Evolutionary conservation across 2,888 invertebrate species (phyloP).

Genomic region (Odontomyia ornata): DNA sequence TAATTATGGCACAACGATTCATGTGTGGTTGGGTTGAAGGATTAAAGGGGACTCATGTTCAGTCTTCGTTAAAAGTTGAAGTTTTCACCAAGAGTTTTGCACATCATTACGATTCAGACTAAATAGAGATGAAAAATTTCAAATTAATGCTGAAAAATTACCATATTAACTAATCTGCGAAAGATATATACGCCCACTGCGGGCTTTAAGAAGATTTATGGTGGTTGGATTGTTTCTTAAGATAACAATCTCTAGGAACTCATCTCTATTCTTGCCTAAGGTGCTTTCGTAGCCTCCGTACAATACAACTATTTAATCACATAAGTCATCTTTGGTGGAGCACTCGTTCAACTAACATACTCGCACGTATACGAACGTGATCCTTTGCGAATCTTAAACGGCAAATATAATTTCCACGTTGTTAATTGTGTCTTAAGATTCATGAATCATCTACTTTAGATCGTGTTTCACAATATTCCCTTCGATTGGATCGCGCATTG

Average conservation of each 20-base stretch:
- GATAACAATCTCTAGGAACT: background rate
- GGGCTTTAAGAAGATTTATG: background rate
- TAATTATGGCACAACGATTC: too few relatives aligned
- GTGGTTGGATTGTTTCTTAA: background rate
- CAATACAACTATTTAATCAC: background rate
- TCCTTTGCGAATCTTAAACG: background rate
- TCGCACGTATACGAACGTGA: background rate
- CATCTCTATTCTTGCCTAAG: background rate
- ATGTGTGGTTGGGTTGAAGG: too few relatives aligned
- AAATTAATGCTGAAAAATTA: too few relatives aligned
- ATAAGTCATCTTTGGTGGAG: background rate
- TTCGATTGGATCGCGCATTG: background rate
- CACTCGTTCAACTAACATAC: background rate
- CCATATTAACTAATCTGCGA: too few relatives aligned
- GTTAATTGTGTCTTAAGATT: constrained; percentile 39
- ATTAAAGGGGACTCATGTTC: too few relatives aligned
- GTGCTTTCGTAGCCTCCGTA: background rate
- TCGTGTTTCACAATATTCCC: constrained; percentile 10
- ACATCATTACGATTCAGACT: too few relatives aligned
- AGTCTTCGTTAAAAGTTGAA: too few relatives aligned
- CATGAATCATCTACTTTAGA: constrained; percentile 37
- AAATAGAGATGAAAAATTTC: too few relatives aligned
- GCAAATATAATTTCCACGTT: constrained; percentile 32
- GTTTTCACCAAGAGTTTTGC: too few relatives aligned
- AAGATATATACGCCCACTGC: background rate